Evolutionary conservation across 2,888 invertebrate species (phyloP).

Genomic region (Adineta ricciae): DNA sequence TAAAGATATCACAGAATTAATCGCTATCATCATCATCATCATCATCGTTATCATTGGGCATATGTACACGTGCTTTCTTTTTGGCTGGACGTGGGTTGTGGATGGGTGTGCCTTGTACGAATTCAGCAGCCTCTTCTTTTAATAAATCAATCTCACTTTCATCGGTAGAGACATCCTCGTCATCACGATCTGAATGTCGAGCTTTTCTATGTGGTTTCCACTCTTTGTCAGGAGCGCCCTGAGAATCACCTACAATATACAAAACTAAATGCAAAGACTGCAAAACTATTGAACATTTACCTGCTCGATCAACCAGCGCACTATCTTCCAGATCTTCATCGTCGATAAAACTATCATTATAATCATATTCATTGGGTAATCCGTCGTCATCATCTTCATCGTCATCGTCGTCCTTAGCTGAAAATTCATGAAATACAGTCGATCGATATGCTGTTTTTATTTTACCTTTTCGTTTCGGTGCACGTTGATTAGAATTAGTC

Average conservation of each 20-base stretch:
- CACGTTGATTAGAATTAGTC: neutral
- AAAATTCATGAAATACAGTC: neutral
- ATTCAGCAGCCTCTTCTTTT: neutral
- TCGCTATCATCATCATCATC: neutral
- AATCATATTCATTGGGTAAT: constrained; percentile 18
- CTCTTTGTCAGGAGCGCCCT: neutral
- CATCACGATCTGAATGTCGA: neutral
- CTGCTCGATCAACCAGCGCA: neutral
- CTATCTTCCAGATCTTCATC: neutral
- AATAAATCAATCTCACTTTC: neutral
- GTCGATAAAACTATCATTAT: constrained; percentile 8
- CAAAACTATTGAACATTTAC: neutral
- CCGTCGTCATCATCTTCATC: constrained; percentile 7
- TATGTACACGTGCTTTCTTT: neutral
- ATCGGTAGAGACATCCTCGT: neutral
- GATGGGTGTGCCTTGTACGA: neutral
- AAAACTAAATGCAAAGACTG: neutral
- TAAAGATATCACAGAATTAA: neutral
- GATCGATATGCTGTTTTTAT: neutral
- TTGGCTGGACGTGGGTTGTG: neutral
- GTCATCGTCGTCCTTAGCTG: neutral
- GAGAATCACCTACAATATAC: neutral
- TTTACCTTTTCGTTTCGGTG: constrained; percentile 8
- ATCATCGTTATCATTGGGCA: neutral
- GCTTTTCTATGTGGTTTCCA: neutral